Conservation (phyloP, 2,888 invertebrate species). For the Apocheima hispidaria region DNA sequence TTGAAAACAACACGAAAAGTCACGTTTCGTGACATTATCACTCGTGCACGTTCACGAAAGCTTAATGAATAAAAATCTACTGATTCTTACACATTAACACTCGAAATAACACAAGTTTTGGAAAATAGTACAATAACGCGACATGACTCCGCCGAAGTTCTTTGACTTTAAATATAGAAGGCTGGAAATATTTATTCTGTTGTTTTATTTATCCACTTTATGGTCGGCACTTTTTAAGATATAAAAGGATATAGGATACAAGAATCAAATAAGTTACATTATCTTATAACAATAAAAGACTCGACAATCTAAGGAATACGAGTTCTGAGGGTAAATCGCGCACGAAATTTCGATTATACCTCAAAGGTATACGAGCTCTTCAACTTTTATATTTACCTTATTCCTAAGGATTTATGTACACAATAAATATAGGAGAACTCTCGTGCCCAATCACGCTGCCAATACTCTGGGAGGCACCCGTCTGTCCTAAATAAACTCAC, state of each 20-base stretch:
- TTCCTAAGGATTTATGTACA: conserved; percentile 77
- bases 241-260: not conserved
- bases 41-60: too few species aligned
- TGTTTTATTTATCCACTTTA: too few species aligned
- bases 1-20: too few species aligned
- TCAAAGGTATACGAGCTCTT: conserved; percentile 53
- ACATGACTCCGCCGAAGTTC: too few species aligned
- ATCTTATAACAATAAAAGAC: conserved; percentile 17
- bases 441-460: conserved; percentile 73
- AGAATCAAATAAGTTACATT: conserved; percentile 10
- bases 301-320: conserved; percentile 20
- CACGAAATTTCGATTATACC: conserved; percentile 53
- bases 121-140: too few species aligned
- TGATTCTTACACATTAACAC: too few species aligned
- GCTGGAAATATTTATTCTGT: too few species aligned
- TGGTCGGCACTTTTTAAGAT: too few species aligned
- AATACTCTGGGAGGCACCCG: conserved; percentile 61
- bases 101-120: too few species aligned
- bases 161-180: too few species aligned
- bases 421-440: conserved; percentile 68
- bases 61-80: too few species aligned
- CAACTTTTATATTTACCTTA: conserved; percentile 62
- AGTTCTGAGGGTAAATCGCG: conserved; percentile 38
- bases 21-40: too few species aligned
- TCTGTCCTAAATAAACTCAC: conserved; percentile 76